Percentiles rank a stretch among this genome's conserved stretches.
Conservation (phyloP, 2,113 vertebrate genomes). For the Ramphastos sulfuratus region DNA sequence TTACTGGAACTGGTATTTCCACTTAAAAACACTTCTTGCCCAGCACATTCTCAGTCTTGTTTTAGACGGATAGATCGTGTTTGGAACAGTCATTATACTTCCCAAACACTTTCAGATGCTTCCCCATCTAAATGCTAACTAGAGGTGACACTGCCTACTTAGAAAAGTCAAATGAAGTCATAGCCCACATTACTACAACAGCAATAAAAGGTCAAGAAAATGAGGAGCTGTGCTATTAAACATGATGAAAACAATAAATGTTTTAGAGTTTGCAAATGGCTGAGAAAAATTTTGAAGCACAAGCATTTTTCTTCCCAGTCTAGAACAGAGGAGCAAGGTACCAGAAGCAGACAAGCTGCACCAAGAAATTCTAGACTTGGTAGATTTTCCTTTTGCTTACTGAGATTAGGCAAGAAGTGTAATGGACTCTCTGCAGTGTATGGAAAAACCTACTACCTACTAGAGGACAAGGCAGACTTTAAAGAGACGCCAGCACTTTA, state of each 20-base stretch:
- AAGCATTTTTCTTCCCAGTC: slow-evolving; percentile 31
- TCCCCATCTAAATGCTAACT: slow-evolving; percentile 62
- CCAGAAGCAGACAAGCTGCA: neutral
- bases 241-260: slow-evolving; percentile 55
- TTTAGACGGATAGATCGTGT: slow-evolving; percentile 28
- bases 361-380: neutral
- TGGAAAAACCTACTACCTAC: neutral
- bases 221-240: slow-evolving; percentile 41
- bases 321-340: slow-evolving; percentile 19
- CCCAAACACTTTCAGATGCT: neutral
- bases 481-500: slow-evolving; percentile 9
- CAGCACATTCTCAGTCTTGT: neutral
- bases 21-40: neutral
- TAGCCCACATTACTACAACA: slow-evolving; percentile 25
- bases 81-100: slow-evolving; percentile 7
- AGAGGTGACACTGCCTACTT: slow-evolving; percentile 53
- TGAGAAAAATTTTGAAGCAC: slow-evolving; percentile 21
- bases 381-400: neutral
- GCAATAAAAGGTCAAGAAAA: slow-evolving; percentile 56
- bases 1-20: neutral
- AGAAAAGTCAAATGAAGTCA: slow-evolving; percentile 53
- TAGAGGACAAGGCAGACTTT: slow-evolving; percentile 23
- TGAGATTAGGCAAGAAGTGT: neutral
- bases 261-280: slow-evolving; percentile 17
- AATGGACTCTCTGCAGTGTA: neutral